A percentile compares a stretch with the other conserved stretches of the same genome.
phyloP scores from a whole-genome alignment of 1,140 invertebrate genomes.

The Octopus bimaculoides region DNA sequence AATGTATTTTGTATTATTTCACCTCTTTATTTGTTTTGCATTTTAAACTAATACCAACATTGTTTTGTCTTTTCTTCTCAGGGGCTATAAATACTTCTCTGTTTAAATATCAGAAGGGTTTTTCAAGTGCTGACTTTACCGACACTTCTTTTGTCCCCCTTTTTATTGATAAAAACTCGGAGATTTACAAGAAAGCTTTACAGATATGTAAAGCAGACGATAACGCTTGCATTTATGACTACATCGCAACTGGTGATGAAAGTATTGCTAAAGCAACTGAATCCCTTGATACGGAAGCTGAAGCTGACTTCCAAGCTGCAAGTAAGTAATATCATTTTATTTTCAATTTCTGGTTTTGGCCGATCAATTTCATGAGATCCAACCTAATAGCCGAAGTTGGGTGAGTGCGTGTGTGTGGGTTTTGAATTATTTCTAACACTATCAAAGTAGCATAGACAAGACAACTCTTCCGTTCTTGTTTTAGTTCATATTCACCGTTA shows the following conservation, averaged over 20 bases:
- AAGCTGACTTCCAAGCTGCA: not conserved
- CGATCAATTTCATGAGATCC: too few species aligned
- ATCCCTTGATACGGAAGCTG: not conserved
- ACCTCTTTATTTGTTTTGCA: too few species aligned
- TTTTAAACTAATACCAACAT: not conserved
- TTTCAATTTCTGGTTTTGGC: not conserved
- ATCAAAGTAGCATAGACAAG: too few species aligned
- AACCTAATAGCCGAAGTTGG: too few species aligned
- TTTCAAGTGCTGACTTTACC: not conserved
- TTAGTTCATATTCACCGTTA: too few species aligned
- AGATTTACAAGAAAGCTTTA: not conserved
- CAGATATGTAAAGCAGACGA: not conserved
- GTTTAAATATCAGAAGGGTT: not conserved
- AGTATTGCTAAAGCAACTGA: not conserved
- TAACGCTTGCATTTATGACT: slow-evolving; percentile 16
- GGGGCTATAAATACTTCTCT: not conserved
- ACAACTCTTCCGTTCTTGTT: too few species aligned
- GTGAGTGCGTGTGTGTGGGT: too few species aligned
- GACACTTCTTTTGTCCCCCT: not conserved
- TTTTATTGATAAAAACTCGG: not conserved
- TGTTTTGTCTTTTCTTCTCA: not conserved
- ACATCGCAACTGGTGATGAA: slow-evolving; percentile 6
- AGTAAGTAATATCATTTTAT: not conserved
- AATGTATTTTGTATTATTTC: too few species aligned
- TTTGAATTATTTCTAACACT: too few species aligned